Evolutionary conservation across 2,888 invertebrate species (phyloP).

Genomic region (Melinaea marsaeus): DNA sequence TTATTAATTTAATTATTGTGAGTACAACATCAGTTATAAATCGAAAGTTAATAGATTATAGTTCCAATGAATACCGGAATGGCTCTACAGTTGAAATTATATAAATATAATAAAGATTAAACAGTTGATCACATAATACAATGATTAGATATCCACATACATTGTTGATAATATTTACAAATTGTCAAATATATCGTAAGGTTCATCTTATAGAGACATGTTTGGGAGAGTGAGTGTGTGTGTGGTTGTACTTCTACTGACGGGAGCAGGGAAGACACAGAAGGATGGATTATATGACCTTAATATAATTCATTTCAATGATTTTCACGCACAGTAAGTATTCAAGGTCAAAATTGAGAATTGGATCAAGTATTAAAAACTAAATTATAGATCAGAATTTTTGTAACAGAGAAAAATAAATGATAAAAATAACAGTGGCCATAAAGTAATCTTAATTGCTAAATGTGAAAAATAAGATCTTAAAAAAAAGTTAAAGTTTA

Average conservation of each 20-base stretch:
- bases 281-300: conserved; percentile 51
- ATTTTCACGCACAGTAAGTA: conserved; percentile 78
- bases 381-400: no score
- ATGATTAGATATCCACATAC: neutral
- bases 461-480: no score
- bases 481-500: no score
- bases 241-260: conserved; percentile 33
- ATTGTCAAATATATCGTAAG: neutral
- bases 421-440: no score
- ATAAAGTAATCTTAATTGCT: no score
- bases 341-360: conserved; percentile 3
- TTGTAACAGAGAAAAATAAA: no score
- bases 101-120: neutral
- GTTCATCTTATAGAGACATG: conserved; percentile 12
- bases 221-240: conserved; percentile 6
- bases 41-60: no score
- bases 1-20: no score
- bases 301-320: conserved; percentile 74
- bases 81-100: no score
- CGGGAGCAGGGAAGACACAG: conserved; percentile 40
- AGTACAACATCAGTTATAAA: no score
- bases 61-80: no score
- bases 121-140: neutral
- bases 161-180: neutral
- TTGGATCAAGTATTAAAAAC: no score